phyloP scores from a whole-genome alignment of 2,888 invertebrate species.

The Pterostichus madidus region DNA sequence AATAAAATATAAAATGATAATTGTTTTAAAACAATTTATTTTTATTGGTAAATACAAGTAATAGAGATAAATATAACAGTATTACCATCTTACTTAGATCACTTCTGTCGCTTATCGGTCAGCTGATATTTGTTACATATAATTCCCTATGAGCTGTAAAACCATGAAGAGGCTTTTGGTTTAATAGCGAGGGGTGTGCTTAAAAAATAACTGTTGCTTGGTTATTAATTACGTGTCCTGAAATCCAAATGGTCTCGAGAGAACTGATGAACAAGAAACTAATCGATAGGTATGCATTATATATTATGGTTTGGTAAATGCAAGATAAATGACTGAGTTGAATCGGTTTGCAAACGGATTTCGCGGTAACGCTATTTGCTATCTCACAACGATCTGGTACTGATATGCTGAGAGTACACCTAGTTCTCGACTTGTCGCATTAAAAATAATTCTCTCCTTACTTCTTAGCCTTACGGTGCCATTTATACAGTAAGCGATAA shows the following conservation, averaged over 20 bases:
- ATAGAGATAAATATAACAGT: conserved; percentile 76
- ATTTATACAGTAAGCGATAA: conserved; percentile 55
- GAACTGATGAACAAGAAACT: conserved; percentile 13
- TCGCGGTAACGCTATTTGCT: conserved; percentile 51
- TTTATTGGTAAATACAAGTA: conserved; percentile 74
- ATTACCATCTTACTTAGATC: conserved; percentile 70
- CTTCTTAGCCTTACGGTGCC: conserved; percentile 47
- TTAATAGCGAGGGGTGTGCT: conserved; percentile 60
- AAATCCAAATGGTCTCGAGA: conserved; percentile 44
- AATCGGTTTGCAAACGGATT: conserved; percentile 54
- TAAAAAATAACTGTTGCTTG: conserved; percentile 35
- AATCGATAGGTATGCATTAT: conserved; percentile 8
- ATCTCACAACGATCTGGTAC: conserved; percentile 26
- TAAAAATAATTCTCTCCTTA: conserved; percentile 48
- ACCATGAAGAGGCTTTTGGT: conserved; percentile 67
- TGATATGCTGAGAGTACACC: conserved; percentile 54
- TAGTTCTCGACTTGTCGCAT: conserved; percentile 37
- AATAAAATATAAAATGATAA: not conserved
- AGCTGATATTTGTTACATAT: conserved; percentile 54
- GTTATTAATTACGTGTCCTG: conserved; percentile 41
- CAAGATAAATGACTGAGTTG: not conserved
- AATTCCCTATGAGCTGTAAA: conserved; percentile 65
- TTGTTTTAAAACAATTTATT: conserved; percentile 75
- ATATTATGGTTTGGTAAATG: conserved; percentile 20
- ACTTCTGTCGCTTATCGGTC: conserved; percentile 61